A percentile compares a stretch with the other conserved stretches of the same genome.
phyloP scores from a whole-genome alignment of 1,140 invertebrate genomes.

The Lineus longissimus region DNA sequence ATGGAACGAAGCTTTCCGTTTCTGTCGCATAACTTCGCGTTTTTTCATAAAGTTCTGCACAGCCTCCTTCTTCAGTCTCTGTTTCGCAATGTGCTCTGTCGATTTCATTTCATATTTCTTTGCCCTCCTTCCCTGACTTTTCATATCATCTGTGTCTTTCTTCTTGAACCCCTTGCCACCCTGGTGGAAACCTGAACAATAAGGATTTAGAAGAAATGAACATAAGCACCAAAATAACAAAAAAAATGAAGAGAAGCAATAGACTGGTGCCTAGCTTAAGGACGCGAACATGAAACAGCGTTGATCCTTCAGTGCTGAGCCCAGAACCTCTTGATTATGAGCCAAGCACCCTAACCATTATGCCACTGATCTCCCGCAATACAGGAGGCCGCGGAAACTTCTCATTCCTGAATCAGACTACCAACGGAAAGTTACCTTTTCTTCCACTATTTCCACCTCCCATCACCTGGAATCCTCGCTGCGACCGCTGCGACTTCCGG shows the following conservation, averaged over 20 bases:
- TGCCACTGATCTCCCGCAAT: too few relatives aligned
- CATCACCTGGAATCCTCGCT: slow-evolving; percentile 8
- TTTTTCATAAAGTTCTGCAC: slow-evolving; percentile 51
- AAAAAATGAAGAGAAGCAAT: neutral
- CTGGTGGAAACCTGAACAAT: slow-evolving; percentile 37
- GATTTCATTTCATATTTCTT: slow-evolving; percentile 61
- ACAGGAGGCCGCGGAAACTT: too few relatives aligned
- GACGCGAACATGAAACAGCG: too few relatives aligned
- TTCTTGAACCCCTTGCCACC: slow-evolving; percentile 48
- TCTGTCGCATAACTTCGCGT: slow-evolving; percentile 41
- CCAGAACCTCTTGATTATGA: too few relatives aligned
- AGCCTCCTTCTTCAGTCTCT: slow-evolving; percentile 59
- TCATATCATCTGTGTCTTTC: slow-evolving; percentile 22
- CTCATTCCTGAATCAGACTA: too few relatives aligned
- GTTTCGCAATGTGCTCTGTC: slow-evolving; percentile 69
- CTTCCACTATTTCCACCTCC: neutral
- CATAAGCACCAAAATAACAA: slow-evolving; percentile 5
- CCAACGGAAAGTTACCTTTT: too few relatives aligned
- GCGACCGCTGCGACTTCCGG: neutral
- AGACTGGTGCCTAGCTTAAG: slow-evolving; percentile 8
- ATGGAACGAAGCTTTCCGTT: slow-evolving; percentile 13
- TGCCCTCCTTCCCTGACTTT: slow-evolving; percentile 29
- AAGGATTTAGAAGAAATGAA: slow-evolving; percentile 19
- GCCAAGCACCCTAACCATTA: too few relatives aligned
- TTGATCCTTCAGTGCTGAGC: too few relatives aligned